These are phyloP conservation scores for Onychostruthus taczanowskii DNA, from an alignment of 2,113 vertebrate genomes.

Conservation along the genomic window DNA sequence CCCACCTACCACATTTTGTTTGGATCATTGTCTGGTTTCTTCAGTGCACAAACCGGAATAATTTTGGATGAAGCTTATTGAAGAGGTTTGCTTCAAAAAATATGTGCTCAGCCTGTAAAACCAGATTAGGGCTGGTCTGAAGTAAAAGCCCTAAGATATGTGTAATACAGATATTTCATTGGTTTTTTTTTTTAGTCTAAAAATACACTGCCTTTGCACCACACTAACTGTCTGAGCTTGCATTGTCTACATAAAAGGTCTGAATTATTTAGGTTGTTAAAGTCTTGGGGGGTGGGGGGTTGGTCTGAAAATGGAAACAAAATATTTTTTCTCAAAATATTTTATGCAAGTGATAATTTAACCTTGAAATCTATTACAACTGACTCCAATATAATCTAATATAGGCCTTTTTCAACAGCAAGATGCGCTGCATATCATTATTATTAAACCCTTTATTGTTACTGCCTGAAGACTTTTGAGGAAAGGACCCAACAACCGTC, in stretches of 20 bases:
- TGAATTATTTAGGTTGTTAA: background rate
- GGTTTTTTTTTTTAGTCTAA: background rate
- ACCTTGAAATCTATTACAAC: background rate
- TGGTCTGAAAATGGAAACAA: background rate
- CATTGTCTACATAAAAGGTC: background rate
- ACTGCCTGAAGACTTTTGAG: background rate
- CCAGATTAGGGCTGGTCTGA: background rate
- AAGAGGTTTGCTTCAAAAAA: background rate
- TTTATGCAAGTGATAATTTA: background rate
- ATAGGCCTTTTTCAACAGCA: background rate
- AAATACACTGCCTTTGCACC: background rate
- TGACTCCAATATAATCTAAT: background rate
- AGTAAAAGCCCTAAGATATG: background rate
- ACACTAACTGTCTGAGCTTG: background rate
- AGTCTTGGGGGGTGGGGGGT: accelerated
- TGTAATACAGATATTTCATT: background rate
- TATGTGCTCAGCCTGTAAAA: background rate
- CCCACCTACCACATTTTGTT: background rate
- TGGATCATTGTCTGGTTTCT: background rate
- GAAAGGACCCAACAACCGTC: background rate
- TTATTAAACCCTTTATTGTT: background rate
- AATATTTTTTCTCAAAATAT: background rate
- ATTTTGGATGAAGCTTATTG: background rate
- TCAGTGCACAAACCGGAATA: background rate
- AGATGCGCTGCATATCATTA: background rate